Base-by-base conservation (phyloP, 2,113 vertebrate species). In the Terrapene triunguis region DNA sequence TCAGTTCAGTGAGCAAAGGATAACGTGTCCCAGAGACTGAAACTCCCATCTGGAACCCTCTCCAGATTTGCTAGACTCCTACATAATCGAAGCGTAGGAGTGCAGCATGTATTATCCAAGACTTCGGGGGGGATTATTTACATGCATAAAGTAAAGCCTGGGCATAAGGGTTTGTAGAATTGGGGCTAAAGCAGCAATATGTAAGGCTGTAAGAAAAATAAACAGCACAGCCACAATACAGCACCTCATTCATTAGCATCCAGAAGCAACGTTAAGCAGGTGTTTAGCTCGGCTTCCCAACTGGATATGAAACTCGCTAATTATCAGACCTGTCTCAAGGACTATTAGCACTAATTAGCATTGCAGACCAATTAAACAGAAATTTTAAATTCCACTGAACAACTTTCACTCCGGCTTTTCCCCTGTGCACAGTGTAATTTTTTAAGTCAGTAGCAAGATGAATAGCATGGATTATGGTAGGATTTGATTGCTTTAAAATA, bases 271-370 rank as follows among this genome's bases (percentile, higher is more conserved):
- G 55, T 51, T 72, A 79, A 87, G 11, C 93, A 96, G 93, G 91
- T 90, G 89, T 94, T 95, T 62, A 86, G 93, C 95, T 91, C 93
- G 85, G 79, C 93, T 87, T 81, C 50, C 91, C 95, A 92, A 87
- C 74, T 87, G 89, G 85, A 91, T 89, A 55, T 38, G 35, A 87
- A 90, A 13, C 69, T 93, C 69, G 8, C 82, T 97, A 96, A 97
- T 96, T 93, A 97, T 62, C 51, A 55, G 80, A 94, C 93, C 85
- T 92, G 91, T 96, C 95, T 96, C 84, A 96, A n/a, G 95, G 95
- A 96, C 97, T 91, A 87, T 92, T 93, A 84, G 80, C 93, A 94
- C 96, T 98, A 98, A 98, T 98, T 97, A 97, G 97, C 96, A 97
- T 51, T 89, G 84, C 95, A 93, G 94, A 82, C 93, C 97, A 97